phyloP scores from a whole-genome alignment of 2,113 vertebrate species.

The Porphyrio hochstetteri region DNA sequence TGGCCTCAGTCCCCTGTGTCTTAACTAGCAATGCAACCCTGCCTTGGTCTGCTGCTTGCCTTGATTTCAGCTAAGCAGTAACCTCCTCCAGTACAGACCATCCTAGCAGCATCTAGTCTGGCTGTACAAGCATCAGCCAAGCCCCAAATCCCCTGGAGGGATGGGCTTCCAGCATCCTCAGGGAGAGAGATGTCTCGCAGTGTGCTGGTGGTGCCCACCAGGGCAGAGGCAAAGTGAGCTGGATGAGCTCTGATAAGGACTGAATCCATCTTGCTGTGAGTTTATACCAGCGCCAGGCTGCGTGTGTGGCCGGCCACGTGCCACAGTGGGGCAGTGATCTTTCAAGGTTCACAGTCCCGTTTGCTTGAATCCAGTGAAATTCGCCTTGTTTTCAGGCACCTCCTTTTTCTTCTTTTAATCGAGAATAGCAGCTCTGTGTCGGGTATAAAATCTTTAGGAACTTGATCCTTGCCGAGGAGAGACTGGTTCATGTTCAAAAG shows the following conservation, averaged over 20 bases:
- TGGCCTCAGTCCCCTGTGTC: not conserved
- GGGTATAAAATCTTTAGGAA: not conserved
- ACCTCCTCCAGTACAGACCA: not conserved
- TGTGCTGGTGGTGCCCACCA: not conserved
- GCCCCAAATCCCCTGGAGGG: rapidly evolving
- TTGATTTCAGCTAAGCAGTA: not conserved
- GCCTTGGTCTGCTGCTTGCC: not conserved
- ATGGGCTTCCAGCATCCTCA: not conserved
- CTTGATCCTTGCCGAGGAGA: not conserved
- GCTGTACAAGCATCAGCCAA: not conserved
- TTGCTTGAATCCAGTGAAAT: not conserved
- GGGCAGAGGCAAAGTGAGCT: not conserved
- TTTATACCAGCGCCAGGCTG: not conserved
- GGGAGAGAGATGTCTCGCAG: not conserved
- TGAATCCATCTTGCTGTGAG: not conserved
- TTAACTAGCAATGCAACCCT: not conserved
- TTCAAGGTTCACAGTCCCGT: not conserved
- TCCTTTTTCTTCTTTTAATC: not conserved
- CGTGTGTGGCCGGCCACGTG: not conserved
- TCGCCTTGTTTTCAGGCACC: not conserved
- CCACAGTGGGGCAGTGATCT: not conserved
- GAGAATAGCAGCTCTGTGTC: not conserved
- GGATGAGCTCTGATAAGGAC: not conserved
- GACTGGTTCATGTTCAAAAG: not conserved
- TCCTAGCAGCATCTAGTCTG: not conserved